phyloP scores from a whole-genome alignment of 2,113 vertebrate genomes.

The Chitala chitala region DNA sequence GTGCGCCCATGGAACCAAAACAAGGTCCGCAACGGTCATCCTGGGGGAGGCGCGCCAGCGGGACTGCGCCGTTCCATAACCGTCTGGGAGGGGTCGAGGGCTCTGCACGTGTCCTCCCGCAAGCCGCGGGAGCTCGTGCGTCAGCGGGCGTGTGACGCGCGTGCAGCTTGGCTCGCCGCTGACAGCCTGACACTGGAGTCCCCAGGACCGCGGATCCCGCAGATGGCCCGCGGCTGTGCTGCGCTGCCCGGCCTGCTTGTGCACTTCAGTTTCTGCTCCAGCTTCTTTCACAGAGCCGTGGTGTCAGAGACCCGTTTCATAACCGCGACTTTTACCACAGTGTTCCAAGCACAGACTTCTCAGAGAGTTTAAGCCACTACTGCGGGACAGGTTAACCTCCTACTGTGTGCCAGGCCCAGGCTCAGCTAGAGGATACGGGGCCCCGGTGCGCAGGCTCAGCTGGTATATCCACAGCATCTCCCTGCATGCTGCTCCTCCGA shows the following conservation, averaged over 20 bases:
- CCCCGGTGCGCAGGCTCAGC: too few species aligned
- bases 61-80: not conserved
- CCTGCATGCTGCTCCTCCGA: too few species aligned
- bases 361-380: too few species aligned
- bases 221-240: constrained; percentile 20
- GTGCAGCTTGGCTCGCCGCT: not conserved
- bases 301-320: not conserved
- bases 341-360: too few species aligned
- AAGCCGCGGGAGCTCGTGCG: not conserved
- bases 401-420: too few species aligned
- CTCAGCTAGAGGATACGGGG: too few species aligned
- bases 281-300: not conserved
- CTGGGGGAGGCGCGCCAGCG: not conserved
- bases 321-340: too few species aligned
- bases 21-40: not conserved
- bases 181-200: not conserved
- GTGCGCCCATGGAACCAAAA: not conserved
- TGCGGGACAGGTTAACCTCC: too few species aligned
- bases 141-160: not conserved
- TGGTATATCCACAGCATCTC: too few species aligned
- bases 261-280: too few species aligned
- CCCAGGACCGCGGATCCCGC: not conserved
- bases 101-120: not conserved
- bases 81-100: not conserved
- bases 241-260: not conserved